Percentiles rank a stretch among this genome's conserved stretches.
Evolutionary conservation across 2,888 invertebrate genomes (phyloP).

Genomic region (Monochamus alternatus): DNA sequence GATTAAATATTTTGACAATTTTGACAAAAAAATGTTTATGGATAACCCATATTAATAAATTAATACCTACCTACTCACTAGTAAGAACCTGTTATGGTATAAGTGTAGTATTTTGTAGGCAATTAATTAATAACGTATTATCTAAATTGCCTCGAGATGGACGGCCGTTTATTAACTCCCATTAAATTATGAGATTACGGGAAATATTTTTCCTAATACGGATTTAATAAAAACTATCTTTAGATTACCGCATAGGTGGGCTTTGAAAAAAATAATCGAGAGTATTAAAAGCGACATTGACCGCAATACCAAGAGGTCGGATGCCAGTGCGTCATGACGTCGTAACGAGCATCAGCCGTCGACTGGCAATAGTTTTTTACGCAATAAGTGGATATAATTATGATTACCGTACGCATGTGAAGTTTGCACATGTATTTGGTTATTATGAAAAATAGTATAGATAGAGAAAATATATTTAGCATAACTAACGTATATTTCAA

Average conservation of each 20-base stretch:
- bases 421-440: too few species aligned
- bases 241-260: background rate
- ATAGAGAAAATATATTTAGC: too few species aligned
- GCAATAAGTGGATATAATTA: too few species aligned
- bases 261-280: background rate
- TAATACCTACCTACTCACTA: background rate
- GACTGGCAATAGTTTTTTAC: too few species aligned
- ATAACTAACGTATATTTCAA: too few species aligned
- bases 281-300: too few species aligned
- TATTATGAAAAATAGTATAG: too few species aligned
- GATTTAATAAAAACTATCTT: background rate
- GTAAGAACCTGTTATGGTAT: slow-evolving; percentile 7
- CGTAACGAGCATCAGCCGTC: too few species aligned
- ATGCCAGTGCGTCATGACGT: too few species aligned
- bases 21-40: background rate
- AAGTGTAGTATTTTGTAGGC: slow-evolving; percentile 7
- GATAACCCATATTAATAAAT: background rate
- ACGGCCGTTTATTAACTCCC: background rate
- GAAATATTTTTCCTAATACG: background rate
- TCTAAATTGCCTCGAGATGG: slow-evolving; percentile 13
- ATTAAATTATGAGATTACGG: slow-evolving; percentile 7
- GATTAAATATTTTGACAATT: slow-evolving; percentile 6
- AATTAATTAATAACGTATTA: slow-evolving; percentile 5
- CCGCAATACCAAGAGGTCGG: too few species aligned
- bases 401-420: too few species aligned